phyloP scores from a whole-genome alignment of 1,140 invertebrate genomes.

The Drosophila punjabiensis region DNA sequence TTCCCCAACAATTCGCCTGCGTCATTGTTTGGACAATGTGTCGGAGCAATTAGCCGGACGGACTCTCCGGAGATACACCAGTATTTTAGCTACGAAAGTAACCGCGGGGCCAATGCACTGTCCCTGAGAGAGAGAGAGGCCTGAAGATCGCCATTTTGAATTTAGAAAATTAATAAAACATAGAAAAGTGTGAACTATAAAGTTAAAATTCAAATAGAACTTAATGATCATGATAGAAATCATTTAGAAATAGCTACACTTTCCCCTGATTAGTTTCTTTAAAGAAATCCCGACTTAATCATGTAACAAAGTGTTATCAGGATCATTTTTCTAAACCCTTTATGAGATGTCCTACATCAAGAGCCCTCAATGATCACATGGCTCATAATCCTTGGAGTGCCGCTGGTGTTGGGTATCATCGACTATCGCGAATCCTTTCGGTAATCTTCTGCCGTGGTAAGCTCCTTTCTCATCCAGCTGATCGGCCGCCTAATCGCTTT shows the following conservation, averaged over 20 bases:
- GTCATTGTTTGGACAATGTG: constrained; percentile 80
- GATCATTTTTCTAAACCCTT: not conserved
- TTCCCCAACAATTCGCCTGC: constrained; percentile 39
- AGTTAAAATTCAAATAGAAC: not conserved
- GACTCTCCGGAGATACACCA: not conserved
- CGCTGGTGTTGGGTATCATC: not conserved
- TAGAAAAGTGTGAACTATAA: not conserved
- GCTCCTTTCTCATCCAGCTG: constrained; percentile 43
- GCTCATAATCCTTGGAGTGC: not conserved
- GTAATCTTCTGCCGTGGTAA: constrained; percentile 30
- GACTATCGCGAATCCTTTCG: constrained; percentile 7
- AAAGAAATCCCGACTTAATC: not conserved
- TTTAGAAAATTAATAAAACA: too few relatives aligned
- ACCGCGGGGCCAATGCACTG: constrained; percentile 47
- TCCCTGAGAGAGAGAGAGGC: not conserved
- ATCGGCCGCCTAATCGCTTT: constrained; percentile 50
- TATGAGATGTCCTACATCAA: not conserved
- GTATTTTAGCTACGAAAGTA: constrained; percentile 1
- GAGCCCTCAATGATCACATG: not conserved
- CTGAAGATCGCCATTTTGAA: not conserved
- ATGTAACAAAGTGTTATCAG: not conserved
- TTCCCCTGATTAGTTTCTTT: not conserved
- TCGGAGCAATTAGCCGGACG: constrained; percentile 68
- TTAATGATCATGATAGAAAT: not conserved
- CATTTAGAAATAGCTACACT: not conserved